These are phyloP conservation scores for Acrocyrtus sp. DNA, from an alignment of 2,888 invertebrate species.

Conservation along the genomic window DNA sequence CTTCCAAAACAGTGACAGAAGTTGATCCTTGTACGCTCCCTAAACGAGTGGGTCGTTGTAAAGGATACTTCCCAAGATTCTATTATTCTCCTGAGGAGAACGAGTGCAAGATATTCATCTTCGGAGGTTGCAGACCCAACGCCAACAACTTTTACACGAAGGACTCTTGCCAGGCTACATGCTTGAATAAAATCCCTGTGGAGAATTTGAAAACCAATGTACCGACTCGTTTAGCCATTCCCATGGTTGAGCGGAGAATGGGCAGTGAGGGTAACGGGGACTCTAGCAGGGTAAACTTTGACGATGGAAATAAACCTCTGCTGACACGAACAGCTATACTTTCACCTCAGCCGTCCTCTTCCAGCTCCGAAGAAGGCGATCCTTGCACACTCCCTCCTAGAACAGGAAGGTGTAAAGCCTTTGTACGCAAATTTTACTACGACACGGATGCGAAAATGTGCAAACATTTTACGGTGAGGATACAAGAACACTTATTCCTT, in stretches of 20 bases:
- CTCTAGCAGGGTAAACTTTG: constrained; percentile 46
- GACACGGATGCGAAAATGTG: constrained; percentile 46
- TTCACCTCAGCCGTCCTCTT: neutral
- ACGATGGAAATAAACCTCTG: constrained; percentile 21
- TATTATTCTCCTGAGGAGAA: constrained; percentile 63
- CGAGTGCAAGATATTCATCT: constrained; percentile 64
- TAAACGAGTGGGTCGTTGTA: constrained; percentile 56
- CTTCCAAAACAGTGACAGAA: constrained; percentile 49
- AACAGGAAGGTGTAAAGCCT: constrained; percentile 52
- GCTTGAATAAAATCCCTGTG: constrained; percentile 46
- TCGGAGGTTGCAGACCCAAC: constrained; percentile 64
- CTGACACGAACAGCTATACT: neutral
- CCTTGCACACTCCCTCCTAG: constrained; percentile 49
- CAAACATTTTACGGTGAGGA: constrained; percentile 45
- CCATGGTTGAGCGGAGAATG: neutral
- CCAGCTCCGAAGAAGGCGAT: constrained; percentile 14
- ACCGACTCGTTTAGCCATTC: constrained; percentile 1
- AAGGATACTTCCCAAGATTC: constrained; percentile 58
- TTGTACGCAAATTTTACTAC: constrained; percentile 48
- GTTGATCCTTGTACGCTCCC: constrained; percentile 58
- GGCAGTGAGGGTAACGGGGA: constrained; percentile 36
- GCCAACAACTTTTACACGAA: constrained; percentile 63
- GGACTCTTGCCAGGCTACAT: constrained; percentile 54
- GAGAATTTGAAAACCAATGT: constrained; percentile 44
- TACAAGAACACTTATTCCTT: no score